phyloP scores from a whole-genome alignment of 2,113 vertebrate species.

The Todiramphus chloris region DNA sequence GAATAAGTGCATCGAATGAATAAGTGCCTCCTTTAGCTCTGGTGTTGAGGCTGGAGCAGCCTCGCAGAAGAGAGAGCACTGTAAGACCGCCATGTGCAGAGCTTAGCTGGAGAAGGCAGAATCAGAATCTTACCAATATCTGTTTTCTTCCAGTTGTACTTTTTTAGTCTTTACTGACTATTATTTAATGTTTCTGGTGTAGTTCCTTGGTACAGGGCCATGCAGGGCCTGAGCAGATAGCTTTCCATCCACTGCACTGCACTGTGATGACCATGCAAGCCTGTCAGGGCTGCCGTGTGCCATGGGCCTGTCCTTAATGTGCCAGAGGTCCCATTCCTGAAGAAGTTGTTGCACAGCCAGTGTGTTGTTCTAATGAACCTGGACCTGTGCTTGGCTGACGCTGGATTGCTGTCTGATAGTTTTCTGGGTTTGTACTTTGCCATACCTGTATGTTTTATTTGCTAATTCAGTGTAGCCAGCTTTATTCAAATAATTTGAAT shows the following conservation, averaged over 20 bases:
- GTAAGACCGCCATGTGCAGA: neutral
- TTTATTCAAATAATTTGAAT: neutral
- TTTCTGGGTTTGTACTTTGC: neutral
- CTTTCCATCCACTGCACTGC: neutral
- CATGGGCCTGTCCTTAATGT: fast-evolving
- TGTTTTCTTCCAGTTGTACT: neutral
- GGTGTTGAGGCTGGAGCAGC: neutral
- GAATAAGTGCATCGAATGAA: neutral
- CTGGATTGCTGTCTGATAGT: neutral
- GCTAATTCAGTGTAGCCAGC: neutral
- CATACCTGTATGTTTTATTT: neutral
- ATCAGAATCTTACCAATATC: neutral
- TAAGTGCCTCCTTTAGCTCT: neutral
- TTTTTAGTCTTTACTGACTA: neutral
- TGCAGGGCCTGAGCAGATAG: neutral
- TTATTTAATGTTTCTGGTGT: neutral
- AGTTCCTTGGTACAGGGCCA: neutral
- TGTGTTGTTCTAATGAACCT: fast-evolving
- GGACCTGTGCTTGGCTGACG: neutral
- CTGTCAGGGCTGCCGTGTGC: neutral
- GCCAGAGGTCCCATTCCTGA: neutral
- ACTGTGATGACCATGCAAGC: neutral
- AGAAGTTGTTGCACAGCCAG: neutral
- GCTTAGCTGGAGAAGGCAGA: neutral
- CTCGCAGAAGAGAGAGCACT: neutral